Percentiles rank a stretch among this genome's conserved stretches.
These are phyloP conservation scores for Sinocyclocheilus rhinocerous DNA, from an alignment of 2,113 vertebrate genomes.

Conservation along the genomic window DNA sequence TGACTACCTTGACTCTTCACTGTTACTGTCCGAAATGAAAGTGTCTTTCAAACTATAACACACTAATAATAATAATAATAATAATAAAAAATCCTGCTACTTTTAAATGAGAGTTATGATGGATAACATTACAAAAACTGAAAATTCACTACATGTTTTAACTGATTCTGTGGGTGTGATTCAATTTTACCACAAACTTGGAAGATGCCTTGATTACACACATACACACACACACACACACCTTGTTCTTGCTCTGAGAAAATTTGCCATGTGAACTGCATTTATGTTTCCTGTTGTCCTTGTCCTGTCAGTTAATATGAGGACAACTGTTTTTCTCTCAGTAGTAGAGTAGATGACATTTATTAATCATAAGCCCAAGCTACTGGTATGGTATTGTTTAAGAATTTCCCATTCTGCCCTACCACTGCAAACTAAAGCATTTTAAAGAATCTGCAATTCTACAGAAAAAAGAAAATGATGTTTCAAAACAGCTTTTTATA, in stretches of 20 bases:
- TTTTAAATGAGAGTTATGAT: neutral
- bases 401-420: neutral
- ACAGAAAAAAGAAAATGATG: neutral
- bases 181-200: neutral
- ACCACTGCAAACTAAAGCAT: neutral
- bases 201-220: neutral
- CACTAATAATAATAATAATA: neutral
- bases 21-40: neutral
- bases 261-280: neutral
- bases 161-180: neutral
- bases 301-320: constrained; percentile 5
- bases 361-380: neutral
- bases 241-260: neutral
- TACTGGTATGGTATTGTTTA: neutral
- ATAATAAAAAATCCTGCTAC: no score
- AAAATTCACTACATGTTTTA: constrained; percentile 1
- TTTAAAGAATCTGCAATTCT: neutral
- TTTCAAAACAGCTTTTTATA: neutral
- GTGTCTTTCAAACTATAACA: neutral
- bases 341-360: neutral
- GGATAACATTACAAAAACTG: neutral
- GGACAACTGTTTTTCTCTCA: neutral
- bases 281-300: constrained; percentile 7
- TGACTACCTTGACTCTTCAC: neutral
- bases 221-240: neutral